Evolutionary conservation across 1,140 invertebrate genomes (phyloP).

Genomic region (Drosophila melanica): DNA sequence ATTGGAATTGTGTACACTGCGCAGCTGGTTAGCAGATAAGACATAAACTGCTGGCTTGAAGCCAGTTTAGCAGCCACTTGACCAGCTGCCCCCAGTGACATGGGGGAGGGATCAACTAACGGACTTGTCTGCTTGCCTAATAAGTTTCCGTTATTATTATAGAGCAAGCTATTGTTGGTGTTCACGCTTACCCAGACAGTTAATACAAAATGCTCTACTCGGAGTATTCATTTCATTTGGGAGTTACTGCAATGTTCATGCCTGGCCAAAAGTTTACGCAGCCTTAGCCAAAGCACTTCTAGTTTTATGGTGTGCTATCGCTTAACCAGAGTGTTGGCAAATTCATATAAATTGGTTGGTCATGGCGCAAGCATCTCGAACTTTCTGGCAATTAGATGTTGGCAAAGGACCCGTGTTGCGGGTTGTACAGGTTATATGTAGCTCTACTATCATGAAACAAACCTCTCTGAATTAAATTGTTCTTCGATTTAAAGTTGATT

Average conservation of each 20-base stretch:
- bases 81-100: constrained; percentile 23
- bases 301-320: constrained; percentile 50
- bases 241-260: constrained; percentile 58
- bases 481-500: constrained; percentile 6
- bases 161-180: constrained; percentile 50
- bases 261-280: constrained; percentile 35
- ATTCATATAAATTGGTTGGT: constrained; percentile 69
- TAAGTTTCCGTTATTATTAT: constrained; percentile 77
- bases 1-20: not conserved
- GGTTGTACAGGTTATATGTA: constrained; percentile 12
- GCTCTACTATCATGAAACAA: not conserved
- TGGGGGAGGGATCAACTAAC: not conserved
- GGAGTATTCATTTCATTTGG: constrained; percentile 64
- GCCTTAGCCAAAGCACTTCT: constrained; percentile 54
- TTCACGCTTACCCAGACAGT: constrained; percentile 62
- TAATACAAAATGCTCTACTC: constrained; percentile 58
- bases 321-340: constrained; percentile 31
- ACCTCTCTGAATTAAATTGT: constrained; percentile 14
- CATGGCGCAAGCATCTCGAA: constrained; percentile 39
- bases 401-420: constrained; percentile 26
- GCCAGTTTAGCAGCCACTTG: constrained; percentile 41
- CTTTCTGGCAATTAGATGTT: constrained; percentile 61
- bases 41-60: constrained; percentile 12
- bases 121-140: constrained; percentile 51
- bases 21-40: constrained; percentile 1